Evolutionary conservation across 2,888 invertebrate species (phyloP), one percentile per base, ranked within the genome.

Genomic region (Acrobasis repandana): DNA sequence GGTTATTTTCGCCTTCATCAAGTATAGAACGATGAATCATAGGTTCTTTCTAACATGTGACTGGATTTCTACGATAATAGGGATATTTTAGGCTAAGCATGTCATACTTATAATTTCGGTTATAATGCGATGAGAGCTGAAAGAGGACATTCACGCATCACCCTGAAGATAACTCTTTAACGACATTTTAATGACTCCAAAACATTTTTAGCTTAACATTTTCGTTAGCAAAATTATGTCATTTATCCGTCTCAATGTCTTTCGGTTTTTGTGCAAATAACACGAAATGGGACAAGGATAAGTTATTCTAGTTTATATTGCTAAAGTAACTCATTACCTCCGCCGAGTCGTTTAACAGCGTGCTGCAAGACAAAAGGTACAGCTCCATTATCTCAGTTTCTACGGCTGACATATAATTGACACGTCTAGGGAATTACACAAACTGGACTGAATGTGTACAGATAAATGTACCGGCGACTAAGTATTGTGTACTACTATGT

Each of bases 251-350:
- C 33, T 47, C 57, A 47, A 33, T 36, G 58, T 18, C 33, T 47
- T 57, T 57, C 47, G 16, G 57, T 57, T 54, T 54, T 54, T 47
- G 48, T 34, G 58, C 36, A 63, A 67, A 73, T 69, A 70, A 72
- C 64, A 62, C 61, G 61, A 77, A 76, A 76, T 74, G 63, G 77
- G 67, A 65, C 82, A 77, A 79, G 77, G 75, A 75, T 81, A 74
- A 73, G 73, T 77, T 78, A 81, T 77, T 79, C 71, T 74, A 78
- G 74, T 69, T 74, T 72, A 67, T 73, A 72, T 75, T 76, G 73
- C 74, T 78, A 72, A 77, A 76, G 75, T 74, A 77, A 74, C 76
- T 82, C 76, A 83, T 84, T 82, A 85, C 81, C 77, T 76, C 68
- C 69, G 71, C 65, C 70, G 68, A 72, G 71, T 69, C 71, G 72